phyloP scores from a whole-genome alignment of 2,113 vertebrate species.

The Carassius auratus region DNA sequence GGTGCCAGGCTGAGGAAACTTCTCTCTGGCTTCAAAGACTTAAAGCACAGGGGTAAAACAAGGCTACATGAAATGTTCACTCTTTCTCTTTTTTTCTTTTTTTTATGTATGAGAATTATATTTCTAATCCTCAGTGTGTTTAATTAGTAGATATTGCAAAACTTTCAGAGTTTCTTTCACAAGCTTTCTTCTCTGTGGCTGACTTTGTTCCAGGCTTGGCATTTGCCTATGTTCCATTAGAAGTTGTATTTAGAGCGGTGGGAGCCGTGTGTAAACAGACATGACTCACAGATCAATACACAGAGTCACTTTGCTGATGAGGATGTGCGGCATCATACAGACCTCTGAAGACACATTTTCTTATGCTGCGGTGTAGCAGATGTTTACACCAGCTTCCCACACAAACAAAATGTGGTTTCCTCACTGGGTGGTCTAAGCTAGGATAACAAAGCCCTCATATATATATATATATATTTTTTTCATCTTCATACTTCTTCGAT shows the following conservation, averaged over 20 bases:
- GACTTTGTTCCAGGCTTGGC: conserved; percentile 40
- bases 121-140: conserved; percentile 38
- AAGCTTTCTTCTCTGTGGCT: neutral
- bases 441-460: neutral
- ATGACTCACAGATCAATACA: conserved; percentile 55
- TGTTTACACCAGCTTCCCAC: conserved; percentile 37
- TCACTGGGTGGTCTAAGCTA: neutral
- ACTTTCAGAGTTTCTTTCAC: conserved; percentile 24
- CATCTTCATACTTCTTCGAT: neutral
- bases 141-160: conserved; percentile 43
- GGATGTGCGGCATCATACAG: conserved; percentile 38
- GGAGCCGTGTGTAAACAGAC: conserved; percentile 50
- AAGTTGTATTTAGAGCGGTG: conserved; percentile 46
- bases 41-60: neutral
- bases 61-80: conserved; percentile 9
- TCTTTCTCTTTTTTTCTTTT: neutral
- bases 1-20: neutral
- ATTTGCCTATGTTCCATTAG: conserved; percentile 33
- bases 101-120: neutral
- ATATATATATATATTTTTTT: too few species aligned
- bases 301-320: conserved; percentile 38
- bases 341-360: conserved; percentile 38
- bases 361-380: conserved; percentile 12
- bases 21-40: conserved; percentile 11
- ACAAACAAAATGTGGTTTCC: conserved; percentile 27